phyloP scores from a whole-genome alignment of 2,797 vertebrate species.

The Tenualosa thibaudeaui region DNA sequence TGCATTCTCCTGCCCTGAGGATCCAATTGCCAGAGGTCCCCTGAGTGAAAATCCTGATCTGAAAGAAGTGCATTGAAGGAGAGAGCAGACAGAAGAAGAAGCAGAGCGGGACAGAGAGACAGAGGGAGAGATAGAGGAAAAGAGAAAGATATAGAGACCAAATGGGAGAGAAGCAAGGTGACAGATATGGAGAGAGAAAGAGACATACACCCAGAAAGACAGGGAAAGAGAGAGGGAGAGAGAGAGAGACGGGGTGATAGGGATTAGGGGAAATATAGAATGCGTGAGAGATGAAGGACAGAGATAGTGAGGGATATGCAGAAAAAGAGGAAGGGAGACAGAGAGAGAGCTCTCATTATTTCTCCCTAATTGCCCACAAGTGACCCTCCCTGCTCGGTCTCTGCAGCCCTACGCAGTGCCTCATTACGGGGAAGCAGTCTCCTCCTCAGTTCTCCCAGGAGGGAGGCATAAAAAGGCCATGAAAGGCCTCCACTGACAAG shows the following conservation, averaged over 20 bases:
- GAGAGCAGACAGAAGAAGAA: conserved; percentile 36
- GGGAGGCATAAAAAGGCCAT: conserved; percentile 74
- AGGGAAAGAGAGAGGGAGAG: background rate
- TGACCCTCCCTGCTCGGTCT: conserved; percentile 72
- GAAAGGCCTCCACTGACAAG: conserved; percentile 74
- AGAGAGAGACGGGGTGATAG: background rate
- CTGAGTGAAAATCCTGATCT: conserved; percentile 58
- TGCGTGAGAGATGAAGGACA: conserved; percentile 22
- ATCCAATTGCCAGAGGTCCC: conserved; percentile 57
- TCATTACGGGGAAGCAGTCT: conserved; percentile 69
- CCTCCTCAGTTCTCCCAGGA: conserved; percentile 67
- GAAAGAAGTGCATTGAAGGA: conserved; percentile 42
- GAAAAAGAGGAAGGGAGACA: conserved; percentile 39
- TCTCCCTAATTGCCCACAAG: conserved; percentile 79
- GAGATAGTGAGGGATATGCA: conserved; percentile 16
- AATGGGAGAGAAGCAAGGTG: conserved; percentile 34
- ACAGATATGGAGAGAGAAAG: conserved; percentile 18
- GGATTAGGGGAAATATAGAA: conserved; percentile 24
- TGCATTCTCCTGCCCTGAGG: conserved; percentile 21
- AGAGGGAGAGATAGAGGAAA: background rate
- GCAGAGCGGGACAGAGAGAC: conserved; percentile 18
- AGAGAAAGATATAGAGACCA: conserved; percentile 3
- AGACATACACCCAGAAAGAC: background rate
- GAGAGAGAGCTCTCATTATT: conserved; percentile 78
- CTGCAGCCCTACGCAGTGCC: conserved; percentile 70